Conservation (phyloP, 2,888 invertebrate species). For the Limnephilus marmoratus region DNA sequence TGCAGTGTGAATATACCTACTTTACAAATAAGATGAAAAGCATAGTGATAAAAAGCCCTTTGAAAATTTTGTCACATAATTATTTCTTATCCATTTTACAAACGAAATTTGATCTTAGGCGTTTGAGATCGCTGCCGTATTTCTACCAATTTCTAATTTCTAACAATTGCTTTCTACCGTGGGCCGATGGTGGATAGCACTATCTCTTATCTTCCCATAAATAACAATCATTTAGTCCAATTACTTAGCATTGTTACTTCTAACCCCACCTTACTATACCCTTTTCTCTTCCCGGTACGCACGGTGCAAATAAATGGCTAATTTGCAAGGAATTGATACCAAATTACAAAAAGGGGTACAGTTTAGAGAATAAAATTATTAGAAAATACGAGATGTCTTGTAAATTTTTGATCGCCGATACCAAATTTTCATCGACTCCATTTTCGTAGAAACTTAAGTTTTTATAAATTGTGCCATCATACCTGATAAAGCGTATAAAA, state of each 20-base stretch:
- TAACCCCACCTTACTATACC: slow-evolving; percentile 35
- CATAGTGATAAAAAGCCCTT: neutral
- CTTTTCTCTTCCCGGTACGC: slow-evolving; percentile 1
- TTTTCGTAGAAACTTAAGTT: no score
- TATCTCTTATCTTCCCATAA: slow-evolving; percentile 61
- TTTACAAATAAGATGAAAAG: neutral
- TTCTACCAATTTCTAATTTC: slow-evolving; percentile 30
- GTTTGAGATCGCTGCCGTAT: neutral
- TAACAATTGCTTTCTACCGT: slow-evolving; percentile 32
- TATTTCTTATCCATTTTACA: neutral
- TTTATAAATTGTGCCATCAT: no score
- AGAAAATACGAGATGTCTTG: neutral
- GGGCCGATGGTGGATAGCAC: slow-evolving; percentile 53
- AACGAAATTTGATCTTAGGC: neutral
- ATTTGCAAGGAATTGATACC: slow-evolving; percentile 21
- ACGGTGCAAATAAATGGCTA: neutral
- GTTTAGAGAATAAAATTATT: neutral
- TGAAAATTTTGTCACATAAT: neutral
- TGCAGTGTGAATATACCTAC: no score
- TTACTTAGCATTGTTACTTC: slow-evolving; percentile 63
- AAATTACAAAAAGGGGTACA: neutral
- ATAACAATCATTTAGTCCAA: slow-evolving; percentile 64
- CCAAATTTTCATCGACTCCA: no score
- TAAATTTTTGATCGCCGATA: no score
- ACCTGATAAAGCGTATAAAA: no score